phyloP scores from a whole-genome alignment of 2,888 invertebrate species.

The Scaptodrosophila latifasciaeformis region DNA sequence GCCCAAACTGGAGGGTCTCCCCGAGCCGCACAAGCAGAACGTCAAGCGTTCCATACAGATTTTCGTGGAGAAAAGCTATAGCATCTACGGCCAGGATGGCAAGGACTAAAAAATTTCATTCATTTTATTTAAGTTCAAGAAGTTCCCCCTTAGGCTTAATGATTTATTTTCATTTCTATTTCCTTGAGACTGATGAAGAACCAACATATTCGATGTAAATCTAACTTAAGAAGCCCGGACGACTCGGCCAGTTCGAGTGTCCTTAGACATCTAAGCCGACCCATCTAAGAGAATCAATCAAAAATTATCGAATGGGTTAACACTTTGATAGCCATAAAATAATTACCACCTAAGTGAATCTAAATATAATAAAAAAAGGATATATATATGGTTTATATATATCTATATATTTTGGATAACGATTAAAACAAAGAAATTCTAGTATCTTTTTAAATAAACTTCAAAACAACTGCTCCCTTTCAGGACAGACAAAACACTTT shows the following conservation, averaged over 20 bases:
- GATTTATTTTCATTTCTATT: conserved; percentile 34
- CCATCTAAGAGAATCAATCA: neutral
- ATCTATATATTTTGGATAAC: too few species aligned
- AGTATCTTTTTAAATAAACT: too few species aligned
- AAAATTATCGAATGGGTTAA: neutral
- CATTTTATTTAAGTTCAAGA: conserved; percentile 8
- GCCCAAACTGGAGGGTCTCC: conserved; percentile 70
- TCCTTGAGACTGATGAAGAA: conserved; percentile 54
- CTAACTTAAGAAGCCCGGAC: too few species aligned
- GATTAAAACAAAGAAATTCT: too few species aligned
- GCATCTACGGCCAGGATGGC: conserved; percentile 47
- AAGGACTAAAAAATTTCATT: conserved; percentile 31
- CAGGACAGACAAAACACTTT: too few species aligned
- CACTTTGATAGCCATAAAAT: neutral
- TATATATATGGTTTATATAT: too few species aligned
- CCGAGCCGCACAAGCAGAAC: conserved; percentile 70
- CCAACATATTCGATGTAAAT: conserved; percentile 1
- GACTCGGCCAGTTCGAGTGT: too few species aligned
- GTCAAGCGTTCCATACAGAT: conserved; percentile 72
- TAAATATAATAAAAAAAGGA: too few species aligned
- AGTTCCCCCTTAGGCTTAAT: conserved; percentile 19
- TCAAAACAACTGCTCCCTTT: too few species aligned
- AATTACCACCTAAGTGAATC: neutral
- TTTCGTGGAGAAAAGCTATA: conserved; percentile 65
- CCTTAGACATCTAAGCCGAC: too few species aligned